These are phyloP conservation scores for Spea hammondii DNA, from an alignment of 2,797 vertebrate species.

Conservation along the genomic window DNA sequence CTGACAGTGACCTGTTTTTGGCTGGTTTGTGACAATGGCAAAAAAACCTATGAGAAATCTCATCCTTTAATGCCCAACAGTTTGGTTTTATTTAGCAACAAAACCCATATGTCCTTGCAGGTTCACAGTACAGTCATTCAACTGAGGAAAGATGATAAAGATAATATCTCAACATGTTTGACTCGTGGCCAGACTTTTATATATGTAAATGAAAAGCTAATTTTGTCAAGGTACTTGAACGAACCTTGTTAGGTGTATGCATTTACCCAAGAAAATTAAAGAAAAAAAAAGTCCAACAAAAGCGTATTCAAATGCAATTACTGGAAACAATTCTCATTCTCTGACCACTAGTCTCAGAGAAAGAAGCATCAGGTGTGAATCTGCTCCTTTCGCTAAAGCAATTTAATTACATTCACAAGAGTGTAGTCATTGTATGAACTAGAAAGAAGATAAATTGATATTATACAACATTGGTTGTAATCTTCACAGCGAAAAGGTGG, in stretches of 20 bases:
- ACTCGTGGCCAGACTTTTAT: constrained; percentile 12
- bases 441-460: constrained; percentile 22
- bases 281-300: constrained; percentile 4
- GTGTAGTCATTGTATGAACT: constrained; percentile 41
- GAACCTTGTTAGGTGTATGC: constrained; percentile 45
- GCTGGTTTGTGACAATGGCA: too few relatives aligned
- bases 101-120: too few relatives aligned
- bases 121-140: background rate
- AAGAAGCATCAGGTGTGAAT: constrained; percentile 40
- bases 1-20: too few relatives aligned
- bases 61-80: too few relatives aligned
- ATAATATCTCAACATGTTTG: constrained; percentile 17
- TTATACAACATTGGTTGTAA: constrained; percentile 33
- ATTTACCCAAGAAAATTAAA: constrained; percentile 43
- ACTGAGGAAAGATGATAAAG: constrained; percentile 19
- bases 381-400: constrained; percentile 31
- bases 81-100: too few relatives aligned
- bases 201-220: constrained; percentile 46
- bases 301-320: constrained; percentile 42
- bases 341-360: constrained; percentile 48
- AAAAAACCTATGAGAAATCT: too few relatives aligned
- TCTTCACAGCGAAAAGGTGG: constrained; percentile 19
- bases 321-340: constrained; percentile 42
- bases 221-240: constrained; percentile 44
- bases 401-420: constrained; percentile 48